phyloP scores from a whole-genome alignment of 2,113 vertebrate genomes.

The Takifugu flavidus region DNA sequence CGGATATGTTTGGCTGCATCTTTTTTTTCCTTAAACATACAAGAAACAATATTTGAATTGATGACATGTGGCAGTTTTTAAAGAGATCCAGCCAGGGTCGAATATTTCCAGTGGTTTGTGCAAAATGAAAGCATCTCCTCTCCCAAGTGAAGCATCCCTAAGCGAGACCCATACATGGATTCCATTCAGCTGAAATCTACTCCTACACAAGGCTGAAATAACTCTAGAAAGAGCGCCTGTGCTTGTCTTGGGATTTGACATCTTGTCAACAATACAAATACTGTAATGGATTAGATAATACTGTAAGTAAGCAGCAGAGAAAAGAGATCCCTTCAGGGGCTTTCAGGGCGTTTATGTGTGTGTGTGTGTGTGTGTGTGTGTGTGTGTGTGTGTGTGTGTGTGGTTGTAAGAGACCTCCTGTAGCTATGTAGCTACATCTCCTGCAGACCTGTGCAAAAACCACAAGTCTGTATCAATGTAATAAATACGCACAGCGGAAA shows the following conservation, averaged over 20 bases:
- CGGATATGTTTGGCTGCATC: neutral
- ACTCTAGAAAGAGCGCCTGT: neutral
- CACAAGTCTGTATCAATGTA: too few species aligned
- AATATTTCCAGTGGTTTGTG: neutral
- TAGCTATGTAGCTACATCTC: too few species aligned
- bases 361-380: neutral
- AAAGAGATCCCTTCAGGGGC: neutral
- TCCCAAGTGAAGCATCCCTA: neutral
- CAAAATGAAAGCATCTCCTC: conserved; percentile 9
- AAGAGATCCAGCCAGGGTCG: too few species aligned
- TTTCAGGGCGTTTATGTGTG: neutral
- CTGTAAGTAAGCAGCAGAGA: neutral
- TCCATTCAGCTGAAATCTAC: conserved; percentile 6
- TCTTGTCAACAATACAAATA: conserved; percentile 19
- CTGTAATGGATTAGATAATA: conserved; percentile 16
- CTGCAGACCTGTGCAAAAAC: too few species aligned
- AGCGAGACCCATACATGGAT: conserved; percentile 18
- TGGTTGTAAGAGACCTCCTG: neutral
- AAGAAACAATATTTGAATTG: too few species aligned
- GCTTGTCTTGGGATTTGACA: conserved; percentile 9
- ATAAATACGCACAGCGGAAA: too few species aligned
- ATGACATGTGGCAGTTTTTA: too few species aligned
- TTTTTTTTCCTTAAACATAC: too few species aligned
- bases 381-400: neutral
- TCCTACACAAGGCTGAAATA: conserved; percentile 3